Conservation (phyloP, 2,797 vertebrate genomes). For the Malurus splendens region DNA sequence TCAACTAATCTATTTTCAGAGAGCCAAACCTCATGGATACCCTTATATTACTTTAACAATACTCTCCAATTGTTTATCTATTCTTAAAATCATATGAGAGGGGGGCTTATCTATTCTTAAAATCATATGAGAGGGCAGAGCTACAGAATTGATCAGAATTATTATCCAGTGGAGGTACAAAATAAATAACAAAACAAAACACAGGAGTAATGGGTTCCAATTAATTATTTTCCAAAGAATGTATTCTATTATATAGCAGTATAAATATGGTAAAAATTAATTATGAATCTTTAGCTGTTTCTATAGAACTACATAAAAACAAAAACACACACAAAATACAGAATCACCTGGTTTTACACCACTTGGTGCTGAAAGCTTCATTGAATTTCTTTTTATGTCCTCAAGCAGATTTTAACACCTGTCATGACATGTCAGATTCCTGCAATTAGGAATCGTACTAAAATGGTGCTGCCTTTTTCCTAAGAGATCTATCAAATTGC, state of each 20-base stretch:
- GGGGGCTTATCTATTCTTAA: no score
- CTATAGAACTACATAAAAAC: neutral
- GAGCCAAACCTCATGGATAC: neutral
- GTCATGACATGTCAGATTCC: conserved; percentile 36
- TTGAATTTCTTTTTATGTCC: conserved; percentile 11
- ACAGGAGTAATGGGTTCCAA: neutral
- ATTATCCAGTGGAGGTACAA: neutral
- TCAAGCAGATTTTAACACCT: conserved; percentile 51
- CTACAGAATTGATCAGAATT: neutral
- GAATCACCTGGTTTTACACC: neutral
- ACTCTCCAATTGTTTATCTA: neutral
- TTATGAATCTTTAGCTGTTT: neutral
- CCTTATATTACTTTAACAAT: neutral
- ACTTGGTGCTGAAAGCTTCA: conserved; percentile 7
- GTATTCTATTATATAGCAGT: neutral
- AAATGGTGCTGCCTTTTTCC: neutral
- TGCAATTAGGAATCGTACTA: conserved; percentile 34
- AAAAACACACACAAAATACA: neutral
- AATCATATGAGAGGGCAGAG: neutral
- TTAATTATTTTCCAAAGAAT: neutral
- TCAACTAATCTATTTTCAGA: neutral
- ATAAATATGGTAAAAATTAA: neutral
- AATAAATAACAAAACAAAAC: neutral
- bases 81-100: no score
- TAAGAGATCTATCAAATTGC: conserved; percentile 40